A percentile compares a stretch with the other conserved stretches of the same genome.
These are phyloP conservation scores for Timema podura DNA, from an alignment of 2,888 invertebrate genomes.

Conservation along the genomic window DNA sequence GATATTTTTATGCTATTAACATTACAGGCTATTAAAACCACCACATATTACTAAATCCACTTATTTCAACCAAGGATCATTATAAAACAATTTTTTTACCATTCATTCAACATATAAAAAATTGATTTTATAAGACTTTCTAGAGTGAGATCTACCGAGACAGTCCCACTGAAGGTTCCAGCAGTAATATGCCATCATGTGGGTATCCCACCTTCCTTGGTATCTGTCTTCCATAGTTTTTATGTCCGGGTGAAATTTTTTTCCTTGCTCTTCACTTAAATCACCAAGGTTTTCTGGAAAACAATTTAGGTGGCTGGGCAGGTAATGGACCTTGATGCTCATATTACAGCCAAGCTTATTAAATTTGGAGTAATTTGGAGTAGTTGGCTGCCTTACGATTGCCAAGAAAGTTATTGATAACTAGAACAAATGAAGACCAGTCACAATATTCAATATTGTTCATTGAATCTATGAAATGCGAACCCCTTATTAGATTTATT, in stretches of 20 bases:
- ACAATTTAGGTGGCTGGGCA: conserved; percentile 15
- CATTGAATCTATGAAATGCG: background rate
- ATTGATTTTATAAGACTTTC: background rate
- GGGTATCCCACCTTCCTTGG: too few species aligned
- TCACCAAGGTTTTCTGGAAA: conserved; percentile 21
- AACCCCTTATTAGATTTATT: background rate
- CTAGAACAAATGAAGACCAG: conserved; percentile 11
- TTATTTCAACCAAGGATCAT: too few species aligned
- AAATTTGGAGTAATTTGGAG: conserved; percentile 3
- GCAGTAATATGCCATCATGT: conserved; percentile 20
- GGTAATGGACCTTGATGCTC: background rate
- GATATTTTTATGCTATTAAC: too few species aligned
- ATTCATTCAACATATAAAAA: too few species aligned
- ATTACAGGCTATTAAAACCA: too few species aligned
- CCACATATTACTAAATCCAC: too few species aligned
- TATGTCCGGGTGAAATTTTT: conserved; percentile 18
- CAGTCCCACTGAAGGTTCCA: conserved; percentile 19
- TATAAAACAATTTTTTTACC: too few species aligned
- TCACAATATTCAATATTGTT: background rate
- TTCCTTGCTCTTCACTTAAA: conserved; percentile 20
- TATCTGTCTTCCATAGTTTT: conserved; percentile 19
- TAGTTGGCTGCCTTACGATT: conserved; percentile 16
- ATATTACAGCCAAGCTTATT: background rate
- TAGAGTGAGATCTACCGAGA: background rate
- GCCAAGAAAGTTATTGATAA: conserved; percentile 13